Conservation (phyloP, 2,113 vertebrate species). For the Urocynchramus pylzowi region DNA sequence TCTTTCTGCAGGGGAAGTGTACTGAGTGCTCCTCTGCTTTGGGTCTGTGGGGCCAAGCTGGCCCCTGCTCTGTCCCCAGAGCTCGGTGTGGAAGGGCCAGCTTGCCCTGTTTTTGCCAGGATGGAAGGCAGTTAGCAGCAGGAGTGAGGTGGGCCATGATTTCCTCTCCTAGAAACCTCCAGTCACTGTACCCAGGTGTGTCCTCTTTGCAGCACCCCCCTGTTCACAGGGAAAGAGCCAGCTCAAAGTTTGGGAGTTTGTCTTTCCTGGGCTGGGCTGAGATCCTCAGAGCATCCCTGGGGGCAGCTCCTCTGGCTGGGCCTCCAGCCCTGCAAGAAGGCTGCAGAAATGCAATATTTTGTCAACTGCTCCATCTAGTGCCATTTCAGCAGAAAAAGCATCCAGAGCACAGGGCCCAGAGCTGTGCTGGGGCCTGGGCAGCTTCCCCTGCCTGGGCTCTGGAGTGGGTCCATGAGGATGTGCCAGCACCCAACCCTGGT, state of each 20-base stretch:
- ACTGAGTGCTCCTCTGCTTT: accelerated
- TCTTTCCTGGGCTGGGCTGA: not conserved
- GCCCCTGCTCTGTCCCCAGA: accelerated
- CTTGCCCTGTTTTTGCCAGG: not conserved
- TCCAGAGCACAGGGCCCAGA: accelerated
- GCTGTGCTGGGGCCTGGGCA: accelerated
- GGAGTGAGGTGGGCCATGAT: not conserved
- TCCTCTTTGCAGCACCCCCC: not conserved
- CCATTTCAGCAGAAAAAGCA: constrained; percentile 11
- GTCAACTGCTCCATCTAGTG: constrained; percentile 69
- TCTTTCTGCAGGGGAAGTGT: not conserved
- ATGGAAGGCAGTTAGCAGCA: not conserved
- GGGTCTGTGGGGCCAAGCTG: not conserved
- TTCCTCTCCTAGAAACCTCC: not conserved
- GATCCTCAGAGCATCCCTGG: not conserved
- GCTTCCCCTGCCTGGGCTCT: not conserved
- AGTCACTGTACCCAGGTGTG: accelerated
- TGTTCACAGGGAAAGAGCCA: not conserved
- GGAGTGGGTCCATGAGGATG: not conserved
- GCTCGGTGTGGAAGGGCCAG: not conserved
- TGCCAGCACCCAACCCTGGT: not conserved
- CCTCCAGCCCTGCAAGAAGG: not conserved
- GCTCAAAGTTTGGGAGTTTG: not conserved
- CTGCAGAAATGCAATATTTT: constrained; percentile 23
- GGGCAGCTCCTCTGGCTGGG: not conserved